phyloP scores from a whole-genome alignment of 1,140 invertebrate species.

The Penaeus indicus region DNA sequence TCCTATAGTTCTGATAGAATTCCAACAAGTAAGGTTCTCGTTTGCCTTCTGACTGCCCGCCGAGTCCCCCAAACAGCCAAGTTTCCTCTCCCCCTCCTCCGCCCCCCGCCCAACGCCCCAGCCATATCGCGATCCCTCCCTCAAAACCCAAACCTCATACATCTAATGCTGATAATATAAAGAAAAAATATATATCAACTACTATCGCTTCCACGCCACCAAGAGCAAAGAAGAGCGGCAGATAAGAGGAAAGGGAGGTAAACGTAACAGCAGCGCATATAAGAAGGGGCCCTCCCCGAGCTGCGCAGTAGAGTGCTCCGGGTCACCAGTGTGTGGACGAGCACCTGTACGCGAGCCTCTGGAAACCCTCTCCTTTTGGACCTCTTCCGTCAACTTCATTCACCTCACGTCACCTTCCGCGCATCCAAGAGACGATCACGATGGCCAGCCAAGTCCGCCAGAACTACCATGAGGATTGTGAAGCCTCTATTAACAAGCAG shows the following conservation, averaged over 20 bases:
- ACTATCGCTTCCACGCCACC: not conserved
- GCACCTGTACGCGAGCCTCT: not conserved
- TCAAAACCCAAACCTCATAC: too few species aligned
- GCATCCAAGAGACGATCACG: not conserved
- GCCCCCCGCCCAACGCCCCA: too few species aligned
- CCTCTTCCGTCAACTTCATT: not conserved
- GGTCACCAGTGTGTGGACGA: constrained; percentile 62
- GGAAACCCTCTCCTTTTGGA: not conserved
- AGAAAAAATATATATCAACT: too few species aligned
- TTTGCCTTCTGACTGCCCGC: too few species aligned
- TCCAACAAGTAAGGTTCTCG: too few species aligned
- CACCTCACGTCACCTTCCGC: not conserved
- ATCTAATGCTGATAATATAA: too few species aligned
- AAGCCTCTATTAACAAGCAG: constrained; percentile 75
- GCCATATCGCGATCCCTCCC: too few species aligned
- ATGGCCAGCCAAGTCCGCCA: constrained; percentile 68
- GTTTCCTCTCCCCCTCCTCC: too few species aligned
- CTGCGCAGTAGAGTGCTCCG: constrained; percentile 40
- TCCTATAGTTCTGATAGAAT: too few species aligned
- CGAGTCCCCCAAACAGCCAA: too few species aligned
- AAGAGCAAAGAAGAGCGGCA: not conserved
- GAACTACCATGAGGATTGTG: constrained; percentile 75
- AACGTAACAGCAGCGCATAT: constrained; percentile 36
- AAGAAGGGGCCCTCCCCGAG: constrained; percentile 1
- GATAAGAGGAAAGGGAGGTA: constrained; percentile 19